These are phyloP conservation scores for Prochilodus magdalenae DNA, from an alignment of 2,113 vertebrate genomes.

Conservation along the genomic window DNA sequence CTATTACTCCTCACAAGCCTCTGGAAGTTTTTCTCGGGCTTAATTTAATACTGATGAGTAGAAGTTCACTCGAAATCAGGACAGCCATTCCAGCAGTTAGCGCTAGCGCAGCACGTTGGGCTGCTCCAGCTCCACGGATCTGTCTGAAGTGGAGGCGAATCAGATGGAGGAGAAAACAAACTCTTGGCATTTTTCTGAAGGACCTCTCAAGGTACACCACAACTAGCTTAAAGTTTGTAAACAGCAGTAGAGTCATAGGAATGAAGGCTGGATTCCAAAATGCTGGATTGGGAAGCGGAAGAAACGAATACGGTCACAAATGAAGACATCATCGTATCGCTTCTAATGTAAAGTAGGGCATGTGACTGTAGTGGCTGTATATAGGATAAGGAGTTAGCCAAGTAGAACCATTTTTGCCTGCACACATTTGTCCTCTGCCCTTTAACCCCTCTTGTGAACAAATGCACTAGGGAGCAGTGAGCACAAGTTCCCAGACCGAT, in stretches of 20 bases:
- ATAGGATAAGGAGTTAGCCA: too few species aligned
- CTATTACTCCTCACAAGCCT: neutral
- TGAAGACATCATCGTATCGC: neutral
- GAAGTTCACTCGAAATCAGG: constrained; percentile 5
- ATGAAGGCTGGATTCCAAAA: neutral
- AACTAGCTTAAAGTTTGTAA: neutral
- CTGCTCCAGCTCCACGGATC: neutral
- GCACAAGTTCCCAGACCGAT: too few species aligned
- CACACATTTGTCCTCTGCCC: too few species aligned
- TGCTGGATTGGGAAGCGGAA: neutral
- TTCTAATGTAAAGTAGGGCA: neutral
- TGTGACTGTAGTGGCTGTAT: too few species aligned
- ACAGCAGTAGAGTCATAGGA: neutral
- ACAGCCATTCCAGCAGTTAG: neutral
- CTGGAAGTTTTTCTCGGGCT: constrained; percentile 7
- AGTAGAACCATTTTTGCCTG: too few species aligned
- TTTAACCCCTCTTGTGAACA: too few species aligned
- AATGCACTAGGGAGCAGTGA: too few species aligned
- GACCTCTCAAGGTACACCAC: neutral
- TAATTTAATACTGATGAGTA: constrained; percentile 6
- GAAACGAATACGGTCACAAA: neutral
- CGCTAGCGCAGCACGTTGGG: too few species aligned
- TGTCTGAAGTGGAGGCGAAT: neutral
- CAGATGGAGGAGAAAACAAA: neutral
- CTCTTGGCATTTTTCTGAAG: neutral